Evolutionary conservation across 2,113 vertebrate species (phyloP), one percentile per base, ranked within the genome.

Genomic region (Sialia sialis): DNA sequence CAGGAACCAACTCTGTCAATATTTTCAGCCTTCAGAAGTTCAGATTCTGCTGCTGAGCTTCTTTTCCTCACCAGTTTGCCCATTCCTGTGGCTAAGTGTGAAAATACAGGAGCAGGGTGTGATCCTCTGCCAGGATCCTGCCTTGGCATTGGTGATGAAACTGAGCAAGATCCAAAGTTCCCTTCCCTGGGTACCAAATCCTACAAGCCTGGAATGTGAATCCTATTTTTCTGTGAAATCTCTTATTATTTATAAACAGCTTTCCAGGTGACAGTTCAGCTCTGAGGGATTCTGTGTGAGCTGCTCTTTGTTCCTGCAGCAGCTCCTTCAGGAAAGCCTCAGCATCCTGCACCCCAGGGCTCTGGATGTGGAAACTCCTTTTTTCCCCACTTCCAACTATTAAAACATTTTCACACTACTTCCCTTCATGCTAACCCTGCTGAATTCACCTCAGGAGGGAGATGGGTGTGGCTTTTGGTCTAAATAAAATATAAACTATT

Each of bases 391-490:
- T 62, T 77, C 18, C 9, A 15, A 21, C 23, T 10, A 5, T 10
- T 16, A 39, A 27, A 13, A 1, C 4, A 3, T 38, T 74, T 69
- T 67, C 32, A 49, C 49, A 41, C 20, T 7, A 0, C 16, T 74
- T 36, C n/a, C 49, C 39, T 63, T 76, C 10, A 3, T 6, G 29
- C 23, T 60, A 22, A 1, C 9, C 41, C 6, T 4, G 26, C 7
- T 46, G 5, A 60, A 59, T 30, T 51, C 39, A 30, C 44, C 38
- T 69, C 3, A 17, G 36, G 25, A n/a, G 26, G 59, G 38, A 52
- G 13, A 7, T 3, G 0, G 2, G 11, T 2, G 1, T 51, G 26
- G 10, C 4, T 39, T 12, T 39, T 3, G 11, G 3, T 30, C 15
- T 13, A 54, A 70, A 63, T 13, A 19, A 52, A 7, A 23, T 36